Percentiles rank a stretch among this genome's conserved stretches.
Evolutionary conservation across 1,140 invertebrate genomes (phyloP).

Genomic region (Epicauta chinensis): DNA sequence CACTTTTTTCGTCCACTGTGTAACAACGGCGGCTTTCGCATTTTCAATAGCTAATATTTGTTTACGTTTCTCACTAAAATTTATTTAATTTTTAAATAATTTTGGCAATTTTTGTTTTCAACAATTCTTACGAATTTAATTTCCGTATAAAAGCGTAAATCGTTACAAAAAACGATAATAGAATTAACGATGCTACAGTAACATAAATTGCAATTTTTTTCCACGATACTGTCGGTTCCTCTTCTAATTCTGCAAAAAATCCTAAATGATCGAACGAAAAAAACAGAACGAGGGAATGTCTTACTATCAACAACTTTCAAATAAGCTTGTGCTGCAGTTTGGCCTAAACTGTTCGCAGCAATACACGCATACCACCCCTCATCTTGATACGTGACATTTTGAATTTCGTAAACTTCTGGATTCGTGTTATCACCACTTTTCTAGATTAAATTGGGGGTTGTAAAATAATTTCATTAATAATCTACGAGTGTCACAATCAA

Average conservation of each 20-base stretch:
- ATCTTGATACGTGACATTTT: constrained; percentile 79
- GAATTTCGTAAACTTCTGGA: constrained; percentile 64
- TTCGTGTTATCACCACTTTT: constrained; percentile 31
- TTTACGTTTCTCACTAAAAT: constrained; percentile 55
- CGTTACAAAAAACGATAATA: no score
- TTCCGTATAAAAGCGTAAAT: no score
- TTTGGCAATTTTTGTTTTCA: not conserved
- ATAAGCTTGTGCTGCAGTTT: constrained; percentile 71
- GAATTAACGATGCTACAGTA: not conserved
- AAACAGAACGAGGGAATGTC: no score
- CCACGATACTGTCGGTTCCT: not conserved
- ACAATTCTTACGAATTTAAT: not conserved
- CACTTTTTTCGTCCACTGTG: constrained; percentile 83
- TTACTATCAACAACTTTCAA: constrained; percentile 76
- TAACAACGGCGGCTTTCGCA: constrained; percentile 64
- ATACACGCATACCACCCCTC: constrained; percentile 93
- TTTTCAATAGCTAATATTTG: constrained; percentile 73
- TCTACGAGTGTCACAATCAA: no score
- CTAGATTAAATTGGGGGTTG: constrained; percentile 1
- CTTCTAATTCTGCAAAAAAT: constrained; percentile 3
- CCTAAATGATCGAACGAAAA: no score
- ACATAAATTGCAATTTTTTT: constrained; percentile 1
- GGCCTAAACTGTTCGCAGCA: constrained; percentile 75
- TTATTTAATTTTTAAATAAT: not conserved
- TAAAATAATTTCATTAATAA: no score